phyloP scores from a whole-genome alignment of 2,113 vertebrate genomes.

The Regulus satrapa region DNA sequence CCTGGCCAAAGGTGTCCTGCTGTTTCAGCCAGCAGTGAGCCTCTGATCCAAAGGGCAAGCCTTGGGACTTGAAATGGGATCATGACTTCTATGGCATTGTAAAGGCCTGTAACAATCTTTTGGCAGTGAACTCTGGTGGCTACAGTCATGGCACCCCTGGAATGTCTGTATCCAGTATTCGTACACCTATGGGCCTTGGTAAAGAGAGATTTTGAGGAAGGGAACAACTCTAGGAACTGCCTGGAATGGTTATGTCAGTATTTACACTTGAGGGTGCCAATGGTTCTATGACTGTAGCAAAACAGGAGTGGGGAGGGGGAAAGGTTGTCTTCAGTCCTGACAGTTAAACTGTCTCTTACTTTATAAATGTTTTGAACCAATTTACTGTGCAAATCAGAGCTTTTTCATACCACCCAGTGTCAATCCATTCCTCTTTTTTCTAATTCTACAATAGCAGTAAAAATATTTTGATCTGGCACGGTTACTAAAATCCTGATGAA shows the following conservation, averaged over 20 bases:
- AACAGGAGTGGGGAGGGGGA: not conserved
- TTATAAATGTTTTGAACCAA: not conserved
- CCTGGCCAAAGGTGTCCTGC: not conserved
- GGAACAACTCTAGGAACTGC: not conserved
- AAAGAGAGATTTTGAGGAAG: not conserved
- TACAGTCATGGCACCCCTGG: not conserved
- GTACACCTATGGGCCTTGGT: not conserved
- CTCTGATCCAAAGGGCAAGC: not conserved
- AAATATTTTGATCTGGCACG: conserved; percentile 2
- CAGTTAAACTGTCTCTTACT: not conserved
- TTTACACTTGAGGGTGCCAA: not conserved
- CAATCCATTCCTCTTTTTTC: not conserved
- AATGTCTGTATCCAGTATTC: not conserved
- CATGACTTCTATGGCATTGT: rapidly evolving
- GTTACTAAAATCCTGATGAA: not conserved
- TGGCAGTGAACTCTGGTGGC: not conserved
- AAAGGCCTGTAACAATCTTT: not conserved
- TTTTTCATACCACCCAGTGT: not conserved
- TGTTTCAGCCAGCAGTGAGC: not conserved
- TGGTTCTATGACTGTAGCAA: not conserved
- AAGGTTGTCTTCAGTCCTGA: not conserved
- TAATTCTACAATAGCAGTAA: not conserved
- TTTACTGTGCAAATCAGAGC: not conserved
- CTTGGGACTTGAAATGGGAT: not conserved
- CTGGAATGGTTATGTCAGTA: not conserved